Percentiles rank a stretch among this genome's conserved stretches.
phyloP scores from a whole-genome alignment of 2,888 invertebrate genomes.

The Agonopterix arenella region DNA sequence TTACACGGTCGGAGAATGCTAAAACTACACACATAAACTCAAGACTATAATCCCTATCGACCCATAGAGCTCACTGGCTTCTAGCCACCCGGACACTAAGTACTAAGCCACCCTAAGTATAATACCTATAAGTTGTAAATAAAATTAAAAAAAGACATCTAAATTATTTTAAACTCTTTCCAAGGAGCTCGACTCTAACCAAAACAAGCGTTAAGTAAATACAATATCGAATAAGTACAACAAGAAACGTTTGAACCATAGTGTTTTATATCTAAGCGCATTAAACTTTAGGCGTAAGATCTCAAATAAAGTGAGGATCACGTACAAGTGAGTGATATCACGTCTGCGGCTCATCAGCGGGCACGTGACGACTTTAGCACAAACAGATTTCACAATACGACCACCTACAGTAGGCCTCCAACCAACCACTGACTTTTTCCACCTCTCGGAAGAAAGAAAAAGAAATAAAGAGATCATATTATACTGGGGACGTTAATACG shows the following conservation, averaged over 20 bases:
- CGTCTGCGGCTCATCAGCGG: slow-evolving; percentile 74
- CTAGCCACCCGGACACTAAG: too few relatives aligned
- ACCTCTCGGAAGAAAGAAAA: slow-evolving; percentile 24
- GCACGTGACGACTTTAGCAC: slow-evolving; percentile 73
- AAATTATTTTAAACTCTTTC: too few relatives aligned
- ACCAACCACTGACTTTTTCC: slow-evolving; percentile 20
- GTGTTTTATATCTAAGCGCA: slow-evolving; percentile 12
- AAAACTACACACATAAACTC: too few relatives aligned
- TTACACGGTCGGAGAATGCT: too few relatives aligned
- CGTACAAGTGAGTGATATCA: slow-evolving; percentile 74
- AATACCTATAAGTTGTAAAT: too few relatives aligned
- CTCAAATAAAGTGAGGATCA: slow-evolving; percentile 64
- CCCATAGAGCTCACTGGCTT: too few relatives aligned
- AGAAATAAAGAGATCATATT: slow-evolving; percentile 32
- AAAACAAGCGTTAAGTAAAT: slow-evolving; percentile 5
- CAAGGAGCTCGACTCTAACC: too few relatives aligned
- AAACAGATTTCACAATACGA: slow-evolving; percentile 70
- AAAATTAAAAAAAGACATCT: too few relatives aligned
- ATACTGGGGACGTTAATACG: slow-evolving; percentile 61
- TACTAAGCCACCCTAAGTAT: too few relatives aligned
- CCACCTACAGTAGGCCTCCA: slow-evolving; percentile 42
- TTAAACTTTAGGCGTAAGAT: slow-evolving; percentile 48
- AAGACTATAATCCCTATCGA: too few relatives aligned
- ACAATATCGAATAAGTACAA: slow-evolving; percentile 1
- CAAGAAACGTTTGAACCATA: slow-evolving; percentile 10